A percentile compares a stretch with the other conserved stretches of the same genome.
Conservation (phyloP, 2,888 invertebrate species). For the Boloria euphrosyne region DNA sequence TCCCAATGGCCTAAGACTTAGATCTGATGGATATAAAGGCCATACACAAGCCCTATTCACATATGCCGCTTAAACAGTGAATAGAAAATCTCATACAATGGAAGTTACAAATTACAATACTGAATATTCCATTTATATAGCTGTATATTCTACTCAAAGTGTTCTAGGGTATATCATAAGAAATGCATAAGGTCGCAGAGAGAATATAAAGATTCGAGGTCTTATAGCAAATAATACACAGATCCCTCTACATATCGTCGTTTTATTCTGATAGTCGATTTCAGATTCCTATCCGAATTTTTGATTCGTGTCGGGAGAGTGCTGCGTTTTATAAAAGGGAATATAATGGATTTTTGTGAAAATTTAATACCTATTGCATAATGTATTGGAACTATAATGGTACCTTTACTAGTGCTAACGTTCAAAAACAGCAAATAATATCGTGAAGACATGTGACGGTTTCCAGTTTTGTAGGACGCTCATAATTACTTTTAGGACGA, state of each 20-base stretch:
- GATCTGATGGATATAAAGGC: constrained; percentile 43
- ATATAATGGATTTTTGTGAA: constrained; percentile 11
- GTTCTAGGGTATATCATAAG: constrained; percentile 65
- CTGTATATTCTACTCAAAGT: constrained; percentile 74
- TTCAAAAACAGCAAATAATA: too few relatives aligned
- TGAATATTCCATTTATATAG: constrained; percentile 76
- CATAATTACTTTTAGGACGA: too few relatives aligned
- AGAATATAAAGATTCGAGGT: constrained; percentile 28
- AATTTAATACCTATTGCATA: background rate
- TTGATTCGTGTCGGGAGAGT: constrained; percentile 19
- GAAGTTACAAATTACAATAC: constrained; percentile 68
- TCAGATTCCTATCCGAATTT: constrained; percentile 22
- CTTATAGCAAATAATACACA: constrained; percentile 28
- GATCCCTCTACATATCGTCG: constrained; percentile 13
- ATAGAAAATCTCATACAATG: constrained; percentile 70
- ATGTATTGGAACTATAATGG: background rate
- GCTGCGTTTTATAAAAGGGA: constrained; percentile 11
- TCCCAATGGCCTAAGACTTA: background rate
- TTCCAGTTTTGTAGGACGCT: too few relatives aligned
- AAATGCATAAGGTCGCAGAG: constrained; percentile 67
- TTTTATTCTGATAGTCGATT: constrained; percentile 17
- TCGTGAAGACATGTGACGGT: too few relatives aligned
- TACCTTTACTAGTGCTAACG: too few relatives aligned
- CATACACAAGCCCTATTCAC: constrained; percentile 49
- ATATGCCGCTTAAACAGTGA: constrained; percentile 67